Conservation (phyloP, 2,888 invertebrate species). For the Drosophila lutescens region DNA sequence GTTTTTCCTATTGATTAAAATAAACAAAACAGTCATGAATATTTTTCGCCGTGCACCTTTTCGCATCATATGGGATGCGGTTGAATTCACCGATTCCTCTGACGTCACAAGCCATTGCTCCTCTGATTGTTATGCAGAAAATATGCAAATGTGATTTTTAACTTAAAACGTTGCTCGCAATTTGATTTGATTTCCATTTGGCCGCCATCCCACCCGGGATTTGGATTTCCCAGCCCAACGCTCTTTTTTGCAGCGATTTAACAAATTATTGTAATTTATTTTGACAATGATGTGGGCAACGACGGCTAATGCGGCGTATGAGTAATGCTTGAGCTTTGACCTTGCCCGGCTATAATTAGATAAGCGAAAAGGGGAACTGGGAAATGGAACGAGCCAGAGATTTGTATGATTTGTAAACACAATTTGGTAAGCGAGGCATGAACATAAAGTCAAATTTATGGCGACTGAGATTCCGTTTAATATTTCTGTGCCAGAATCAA, state of each 20-base stretch:
- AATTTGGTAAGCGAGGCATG: constrained; percentile 74
- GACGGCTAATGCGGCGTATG: constrained; percentile 69
- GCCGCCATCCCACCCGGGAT: not conserved
- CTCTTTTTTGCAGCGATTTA: constrained; percentile 53
- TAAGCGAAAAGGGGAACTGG: constrained; percentile 35
- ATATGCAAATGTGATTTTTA: constrained; percentile 78
- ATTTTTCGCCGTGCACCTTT: constrained; percentile 18
- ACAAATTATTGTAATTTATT: constrained; percentile 76
- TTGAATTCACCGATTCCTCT: constrained; percentile 44
- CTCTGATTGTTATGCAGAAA: constrained; percentile 76
- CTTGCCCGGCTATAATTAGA: constrained; percentile 63
- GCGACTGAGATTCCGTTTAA: constrained; percentile 71
- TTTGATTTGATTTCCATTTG: constrained; percentile 48
- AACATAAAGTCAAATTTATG: constrained; percentile 80
- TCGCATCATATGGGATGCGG: constrained; percentile 32
- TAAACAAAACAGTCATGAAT: not conserved
- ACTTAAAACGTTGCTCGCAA: constrained; percentile 44
- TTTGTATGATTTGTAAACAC: constrained; percentile 74
- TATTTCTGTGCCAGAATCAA: constrained; percentile 52
- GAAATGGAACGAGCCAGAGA: constrained; percentile 16
- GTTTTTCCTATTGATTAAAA: not conserved
- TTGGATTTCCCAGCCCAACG: constrained; percentile 2
- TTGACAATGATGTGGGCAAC: constrained; percentile 73
- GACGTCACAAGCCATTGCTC: constrained; percentile 73
- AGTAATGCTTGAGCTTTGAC: constrained; percentile 71